These are phyloP conservation scores for Ceratotherium simum DNA, from an alignment of 2,113 vertebrate genomes.

Conservation along the genomic window DNA sequence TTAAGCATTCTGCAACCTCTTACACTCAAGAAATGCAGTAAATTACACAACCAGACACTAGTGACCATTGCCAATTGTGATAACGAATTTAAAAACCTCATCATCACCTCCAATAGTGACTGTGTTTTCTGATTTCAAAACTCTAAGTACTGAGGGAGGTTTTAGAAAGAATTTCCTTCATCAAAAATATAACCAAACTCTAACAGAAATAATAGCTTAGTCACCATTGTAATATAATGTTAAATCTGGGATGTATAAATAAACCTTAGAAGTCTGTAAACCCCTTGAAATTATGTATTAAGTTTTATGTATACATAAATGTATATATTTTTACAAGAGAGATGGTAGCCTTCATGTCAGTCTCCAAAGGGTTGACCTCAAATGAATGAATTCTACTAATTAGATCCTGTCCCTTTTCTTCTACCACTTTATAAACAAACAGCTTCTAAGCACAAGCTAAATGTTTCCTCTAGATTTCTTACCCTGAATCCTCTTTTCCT, in stretches of 20 bases:
- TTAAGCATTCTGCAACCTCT: constrained; percentile 57
- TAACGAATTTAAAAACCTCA: constrained; percentile 64
- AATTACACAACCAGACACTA: constrained; percentile 66
- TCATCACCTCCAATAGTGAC: constrained; percentile 14
- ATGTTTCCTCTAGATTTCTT: neutral
- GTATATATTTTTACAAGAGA: neutral
- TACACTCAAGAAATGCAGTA: constrained; percentile 60
- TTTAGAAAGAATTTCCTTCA: constrained; percentile 10
- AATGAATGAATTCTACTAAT: neutral
- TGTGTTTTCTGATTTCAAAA: constrained; percentile 49
- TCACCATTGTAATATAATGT: neutral
- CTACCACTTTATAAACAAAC: neutral
- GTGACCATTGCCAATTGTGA: constrained; percentile 59
- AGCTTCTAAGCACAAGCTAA: neutral
- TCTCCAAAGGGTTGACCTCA: neutral
- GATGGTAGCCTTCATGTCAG: neutral
- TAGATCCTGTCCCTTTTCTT: neutral
- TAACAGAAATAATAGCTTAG: neutral
- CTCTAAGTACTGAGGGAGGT: neutral
- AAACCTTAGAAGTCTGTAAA: constrained; percentile 23
- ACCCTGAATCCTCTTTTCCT: neutral
- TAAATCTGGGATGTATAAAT: neutral
- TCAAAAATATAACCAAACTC: constrained; percentile 30
- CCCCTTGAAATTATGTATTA: neutral
- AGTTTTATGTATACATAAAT: neutral